phyloP scores from a whole-genome alignment of 2,113 vertebrate genomes.

The Dendropsophus ebraccatus region DNA sequence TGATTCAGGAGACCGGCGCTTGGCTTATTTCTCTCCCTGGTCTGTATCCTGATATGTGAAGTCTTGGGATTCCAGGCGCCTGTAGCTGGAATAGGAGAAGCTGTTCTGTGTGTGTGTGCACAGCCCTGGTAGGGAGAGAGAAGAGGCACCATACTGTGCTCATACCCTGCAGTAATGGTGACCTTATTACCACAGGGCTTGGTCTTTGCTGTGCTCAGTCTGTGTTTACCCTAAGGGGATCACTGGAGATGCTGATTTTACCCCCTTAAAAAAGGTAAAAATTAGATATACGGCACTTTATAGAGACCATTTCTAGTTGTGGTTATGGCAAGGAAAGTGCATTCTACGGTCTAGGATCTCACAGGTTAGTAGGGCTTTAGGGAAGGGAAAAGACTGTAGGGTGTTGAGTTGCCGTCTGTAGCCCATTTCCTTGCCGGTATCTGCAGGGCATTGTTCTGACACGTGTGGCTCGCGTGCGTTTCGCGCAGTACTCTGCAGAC shows the following conservation, averaged over 20 bases:
- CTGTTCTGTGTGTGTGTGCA: not conserved
- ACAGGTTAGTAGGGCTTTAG: not conserved
- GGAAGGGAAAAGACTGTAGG: no score
- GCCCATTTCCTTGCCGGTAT: not conserved
- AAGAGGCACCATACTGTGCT: not conserved
- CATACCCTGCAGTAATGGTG: no score
- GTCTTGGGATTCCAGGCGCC: no score
- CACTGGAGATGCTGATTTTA: not conserved
- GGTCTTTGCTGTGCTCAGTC: not conserved
- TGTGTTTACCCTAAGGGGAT: not conserved
- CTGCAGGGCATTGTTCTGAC: not conserved
- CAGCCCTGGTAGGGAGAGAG: not conserved
- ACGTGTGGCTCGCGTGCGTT: not conserved
- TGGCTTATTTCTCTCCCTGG: not conserved
- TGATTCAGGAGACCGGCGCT: not conserved
- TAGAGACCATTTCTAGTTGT: not conserved
- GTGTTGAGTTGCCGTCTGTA: not conserved
- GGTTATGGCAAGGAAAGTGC: not conserved
- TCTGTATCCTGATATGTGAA: not conserved
- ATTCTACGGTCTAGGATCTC: not conserved
- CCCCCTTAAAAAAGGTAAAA: not conserved
- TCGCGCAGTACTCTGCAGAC: not conserved
- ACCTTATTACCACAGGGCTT: not conserved
- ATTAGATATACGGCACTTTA: constrained; percentile 30
- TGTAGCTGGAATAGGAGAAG: not conserved